These are phyloP conservation scores for Brachypodius melanocephalos DNA, from an alignment of 2,113 vertebrate species.

Conservation along the genomic window DNA sequence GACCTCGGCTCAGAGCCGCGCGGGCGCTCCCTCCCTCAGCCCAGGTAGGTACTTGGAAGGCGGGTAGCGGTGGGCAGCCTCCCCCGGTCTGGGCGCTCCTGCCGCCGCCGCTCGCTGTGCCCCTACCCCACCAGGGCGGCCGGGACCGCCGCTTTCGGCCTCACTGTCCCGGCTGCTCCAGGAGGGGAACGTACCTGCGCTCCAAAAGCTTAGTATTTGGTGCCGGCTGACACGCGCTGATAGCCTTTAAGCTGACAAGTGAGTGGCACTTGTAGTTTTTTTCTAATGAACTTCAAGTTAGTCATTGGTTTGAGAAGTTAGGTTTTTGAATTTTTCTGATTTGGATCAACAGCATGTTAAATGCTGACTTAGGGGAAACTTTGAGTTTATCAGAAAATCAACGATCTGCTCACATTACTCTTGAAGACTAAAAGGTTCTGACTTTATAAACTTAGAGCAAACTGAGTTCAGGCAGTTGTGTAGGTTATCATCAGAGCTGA, in stretches of 20 bases:
- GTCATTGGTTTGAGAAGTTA: neutral
- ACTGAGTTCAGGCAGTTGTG: accelerated
- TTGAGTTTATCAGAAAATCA: neutral
- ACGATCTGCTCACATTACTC: neutral
- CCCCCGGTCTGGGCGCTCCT: neutral
- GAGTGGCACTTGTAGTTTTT: neutral
- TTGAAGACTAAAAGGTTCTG: neutral
- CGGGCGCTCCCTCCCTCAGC: neutral
- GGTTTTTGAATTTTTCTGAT: neutral
- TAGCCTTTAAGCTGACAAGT: neutral
- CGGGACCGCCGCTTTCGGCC: neutral
- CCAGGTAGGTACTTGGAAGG: constrained; percentile 32
- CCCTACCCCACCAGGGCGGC: neutral
- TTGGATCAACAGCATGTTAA: neutral
- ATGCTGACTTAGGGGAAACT: neutral
- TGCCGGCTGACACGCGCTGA: neutral
- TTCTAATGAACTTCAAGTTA: neutral
- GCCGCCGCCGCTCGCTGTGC: neutral
- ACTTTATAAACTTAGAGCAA: neutral
- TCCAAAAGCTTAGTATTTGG: neutral
- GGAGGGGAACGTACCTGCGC: neutral
- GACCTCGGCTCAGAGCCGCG: neutral
- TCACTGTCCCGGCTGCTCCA: neutral
- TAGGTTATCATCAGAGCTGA: neutral
- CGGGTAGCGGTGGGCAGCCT: neutral